These are phyloP conservation scores for Eurytoma californica DNA, from an alignment of 2,888 invertebrate genomes.

Conservation along the genomic window DNA sequence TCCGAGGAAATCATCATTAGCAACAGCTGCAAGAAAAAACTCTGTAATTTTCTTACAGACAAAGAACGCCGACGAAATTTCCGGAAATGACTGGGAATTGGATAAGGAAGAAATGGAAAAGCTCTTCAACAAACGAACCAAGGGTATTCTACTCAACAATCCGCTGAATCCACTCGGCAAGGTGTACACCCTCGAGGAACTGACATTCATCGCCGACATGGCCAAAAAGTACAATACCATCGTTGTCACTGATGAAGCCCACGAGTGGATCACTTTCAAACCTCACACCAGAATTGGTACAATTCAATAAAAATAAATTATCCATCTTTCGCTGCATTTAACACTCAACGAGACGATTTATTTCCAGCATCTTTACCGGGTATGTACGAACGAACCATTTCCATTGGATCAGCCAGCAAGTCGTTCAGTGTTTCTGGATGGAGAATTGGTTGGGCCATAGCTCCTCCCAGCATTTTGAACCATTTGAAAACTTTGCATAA, in stretches of 20 bases:
- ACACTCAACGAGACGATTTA: background rate
- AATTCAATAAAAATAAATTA: too few relatives aligned
- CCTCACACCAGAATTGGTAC: slow-evolving; percentile 70
- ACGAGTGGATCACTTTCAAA: slow-evolving; percentile 96
- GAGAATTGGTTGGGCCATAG: slow-evolving; percentile 79
- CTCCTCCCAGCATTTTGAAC: background rate
- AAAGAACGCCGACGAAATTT: background rate
- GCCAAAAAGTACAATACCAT: background rate
- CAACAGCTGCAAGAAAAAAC: too few relatives aligned
- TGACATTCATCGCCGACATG: background rate
- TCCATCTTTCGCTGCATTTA: too few relatives aligned
- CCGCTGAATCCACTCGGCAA: slow-evolving; percentile 97
- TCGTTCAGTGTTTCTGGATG: slow-evolving; percentile 98
- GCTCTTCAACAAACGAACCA: slow-evolving; percentile 91
- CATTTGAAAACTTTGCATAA: background rate
- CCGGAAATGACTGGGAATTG: background rate
- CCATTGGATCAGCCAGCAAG: slow-evolving; percentile 97
- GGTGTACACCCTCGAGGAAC: background rate
- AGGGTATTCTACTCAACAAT: slow-evolving; percentile 96
- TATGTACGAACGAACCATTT: slow-evolving; percentile 98
- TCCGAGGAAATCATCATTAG: too few relatives aligned
- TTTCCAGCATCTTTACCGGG: background rate
- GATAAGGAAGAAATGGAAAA: slow-evolving; percentile 80
- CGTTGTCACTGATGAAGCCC: slow-evolving; percentile 85
- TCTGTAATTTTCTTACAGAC: background rate